These are phyloP conservation scores for Drosophila neotestacea DNA, from an alignment of 2,888 invertebrate genomes.

Conservation along the genomic window DNA sequence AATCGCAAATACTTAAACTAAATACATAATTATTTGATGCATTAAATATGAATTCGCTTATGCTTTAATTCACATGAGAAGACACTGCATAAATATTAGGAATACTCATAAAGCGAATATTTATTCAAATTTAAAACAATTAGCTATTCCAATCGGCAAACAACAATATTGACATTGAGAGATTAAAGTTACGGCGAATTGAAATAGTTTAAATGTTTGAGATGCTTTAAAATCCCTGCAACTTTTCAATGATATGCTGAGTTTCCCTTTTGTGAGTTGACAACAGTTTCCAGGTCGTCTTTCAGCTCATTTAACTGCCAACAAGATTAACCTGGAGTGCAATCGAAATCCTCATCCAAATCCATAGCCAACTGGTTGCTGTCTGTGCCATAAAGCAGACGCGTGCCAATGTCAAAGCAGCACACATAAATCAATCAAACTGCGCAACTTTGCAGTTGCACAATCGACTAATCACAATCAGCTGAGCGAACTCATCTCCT, in stretches of 20 bases:
- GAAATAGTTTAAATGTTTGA: neutral
- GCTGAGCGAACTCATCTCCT: slow-evolving; percentile 34
- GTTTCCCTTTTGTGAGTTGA: slow-evolving; percentile 1
- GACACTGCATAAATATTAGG: slow-evolving; percentile 12
- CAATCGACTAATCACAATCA: slow-evolving; percentile 69
- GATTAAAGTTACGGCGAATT: neutral
- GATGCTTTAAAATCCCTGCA: neutral
- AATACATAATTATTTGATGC: slow-evolving; percentile 41
- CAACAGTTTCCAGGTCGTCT: slow-evolving; percentile 28
- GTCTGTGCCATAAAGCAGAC: slow-evolving; percentile 22
- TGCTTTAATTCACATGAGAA: slow-evolving; percentile 41
- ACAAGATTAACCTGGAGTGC: slow-evolving; percentile 27
- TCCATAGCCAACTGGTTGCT: slow-evolving; percentile 12
- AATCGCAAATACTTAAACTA: slow-evolving; percentile 34
- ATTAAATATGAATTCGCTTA: slow-evolving; percentile 29
- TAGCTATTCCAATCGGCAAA: neutral
- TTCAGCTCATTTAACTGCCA: slow-evolving; percentile 58
- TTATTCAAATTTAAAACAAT: slow-evolving; percentile 27
- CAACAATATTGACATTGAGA: slow-evolving; percentile 5
- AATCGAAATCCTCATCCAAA: slow-evolving; percentile 4
- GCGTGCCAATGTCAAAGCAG: slow-evolving; percentile 32
- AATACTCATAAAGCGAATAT: slow-evolving; percentile 17
- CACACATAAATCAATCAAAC: slow-evolving; percentile 69
- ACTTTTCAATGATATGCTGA: neutral
- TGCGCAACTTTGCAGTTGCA: slow-evolving; percentile 37